These are phyloP conservation scores for Pseudachorutes palmiensis DNA, from an alignment of 1,140 invertebrate species.

Conservation along the genomic window DNA sequence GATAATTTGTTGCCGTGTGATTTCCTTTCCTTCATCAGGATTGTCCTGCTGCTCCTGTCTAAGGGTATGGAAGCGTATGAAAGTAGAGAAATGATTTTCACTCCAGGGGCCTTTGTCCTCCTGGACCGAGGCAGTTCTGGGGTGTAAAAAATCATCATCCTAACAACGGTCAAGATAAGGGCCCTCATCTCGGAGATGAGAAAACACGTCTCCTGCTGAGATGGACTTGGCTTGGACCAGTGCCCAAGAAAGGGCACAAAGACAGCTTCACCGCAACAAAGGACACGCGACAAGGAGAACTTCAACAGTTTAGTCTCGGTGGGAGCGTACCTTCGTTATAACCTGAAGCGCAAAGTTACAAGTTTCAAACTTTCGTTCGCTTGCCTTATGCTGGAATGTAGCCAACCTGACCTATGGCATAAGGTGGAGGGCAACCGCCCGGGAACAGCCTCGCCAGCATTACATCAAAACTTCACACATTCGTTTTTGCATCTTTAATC, in stretches of 20 bases:
- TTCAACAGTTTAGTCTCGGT: too few species aligned
- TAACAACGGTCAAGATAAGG: constrained; percentile 1
- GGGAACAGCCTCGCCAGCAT: too few species aligned
- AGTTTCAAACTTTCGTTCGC: too few species aligned
- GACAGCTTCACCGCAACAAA: constrained; percentile 2
- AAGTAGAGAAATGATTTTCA: not conserved
- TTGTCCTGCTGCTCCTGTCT: not conserved
- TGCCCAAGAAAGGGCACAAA: constrained; percentile 1
- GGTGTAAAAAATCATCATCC: constrained; percentile 7
- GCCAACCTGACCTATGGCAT: too few species aligned
- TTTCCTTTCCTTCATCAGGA: not conserved
- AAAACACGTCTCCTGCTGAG: constrained; percentile 7
- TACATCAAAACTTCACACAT: too few species aligned
- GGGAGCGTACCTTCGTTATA: too few species aligned
- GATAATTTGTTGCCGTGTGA: not conserved
- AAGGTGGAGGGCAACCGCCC: too few species aligned
- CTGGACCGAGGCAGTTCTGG: not conserved
- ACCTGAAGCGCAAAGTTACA: too few species aligned
- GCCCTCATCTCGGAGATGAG: not conserved
- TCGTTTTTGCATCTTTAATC: too few species aligned
- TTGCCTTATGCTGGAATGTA: too few species aligned
- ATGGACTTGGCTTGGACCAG: not conserved
- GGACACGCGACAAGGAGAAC: constrained; percentile 10
- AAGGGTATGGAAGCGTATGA: not conserved
- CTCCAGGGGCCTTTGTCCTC: not conserved